Conservation (phyloP, 1,140 invertebrate genomes). For the Mycetomoellerius zeteki region DNA sequence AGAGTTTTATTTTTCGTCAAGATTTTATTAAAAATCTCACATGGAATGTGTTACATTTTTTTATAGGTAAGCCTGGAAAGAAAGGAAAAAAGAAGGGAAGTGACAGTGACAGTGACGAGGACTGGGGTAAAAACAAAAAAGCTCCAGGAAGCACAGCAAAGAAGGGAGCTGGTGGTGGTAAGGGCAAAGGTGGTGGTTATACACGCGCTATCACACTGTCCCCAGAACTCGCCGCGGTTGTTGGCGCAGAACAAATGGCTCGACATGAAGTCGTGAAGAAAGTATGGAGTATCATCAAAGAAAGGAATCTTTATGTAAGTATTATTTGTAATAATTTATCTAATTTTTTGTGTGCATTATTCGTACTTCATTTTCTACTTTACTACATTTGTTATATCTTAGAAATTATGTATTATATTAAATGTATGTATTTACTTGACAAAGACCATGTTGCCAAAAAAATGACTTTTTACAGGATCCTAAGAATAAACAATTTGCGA, state of each 20-base stretch:
- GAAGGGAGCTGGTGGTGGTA: conserved; percentile 88
- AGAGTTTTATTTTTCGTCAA: not conserved
- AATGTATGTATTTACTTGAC: not conserved
- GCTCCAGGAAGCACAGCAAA: conserved; percentile 84
- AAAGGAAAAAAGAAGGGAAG: conserved; percentile 92
- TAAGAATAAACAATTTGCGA: conserved; percentile 97
- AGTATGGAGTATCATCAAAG: conserved; percentile 97
- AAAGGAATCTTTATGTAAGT: conserved; percentile 94
- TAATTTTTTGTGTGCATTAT: not conserved
- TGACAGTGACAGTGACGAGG: conserved; percentile 92
- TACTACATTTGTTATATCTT: not conserved
- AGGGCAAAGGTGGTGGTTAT: conserved; percentile 93
- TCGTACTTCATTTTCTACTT: conserved; percentile 31
- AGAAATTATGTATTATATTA: not conserved
- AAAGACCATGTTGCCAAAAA: conserved; percentile 16
- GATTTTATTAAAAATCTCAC: not conserved
- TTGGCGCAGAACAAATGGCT: conserved; percentile 94
- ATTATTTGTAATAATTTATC: not conserved
- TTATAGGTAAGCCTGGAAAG: conserved; percentile 84
- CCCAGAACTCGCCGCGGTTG: conserved; percentile 93
- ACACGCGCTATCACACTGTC: conserved; percentile 94
- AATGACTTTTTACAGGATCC: conserved; percentile 89
- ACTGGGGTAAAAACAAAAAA: conserved; percentile 91
- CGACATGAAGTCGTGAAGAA: conserved; percentile 97
- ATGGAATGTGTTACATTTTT: conserved; percentile 15